phyloP scores from a whole-genome alignment of 2,113 vertebrate genomes.

The Morone saxatilis region DNA sequence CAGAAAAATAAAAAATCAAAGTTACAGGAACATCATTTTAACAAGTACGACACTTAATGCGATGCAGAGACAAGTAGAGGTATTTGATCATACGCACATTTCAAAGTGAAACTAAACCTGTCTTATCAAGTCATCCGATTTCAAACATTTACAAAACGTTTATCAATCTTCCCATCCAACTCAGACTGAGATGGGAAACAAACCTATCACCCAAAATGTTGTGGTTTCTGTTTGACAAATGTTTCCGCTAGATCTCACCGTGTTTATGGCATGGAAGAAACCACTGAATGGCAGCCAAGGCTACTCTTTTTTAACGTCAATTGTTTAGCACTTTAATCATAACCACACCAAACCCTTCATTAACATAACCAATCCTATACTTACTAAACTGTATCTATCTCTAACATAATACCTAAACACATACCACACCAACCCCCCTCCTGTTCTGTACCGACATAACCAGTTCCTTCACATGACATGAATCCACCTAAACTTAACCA shows the following conservation, averaged over 20 bases:
- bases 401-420: not conserved
- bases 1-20: constrained; percentile 25
- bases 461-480: not conserved
- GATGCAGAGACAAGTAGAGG: constrained; percentile 60
- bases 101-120: constrained; percentile 40
- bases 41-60: constrained; percentile 22
- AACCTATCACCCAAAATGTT: not conserved
- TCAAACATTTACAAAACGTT: constrained; percentile 2
- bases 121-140: constrained; percentile 11
- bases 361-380: not conserved
- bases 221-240: constrained; percentile 6
- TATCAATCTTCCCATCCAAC: not conserved
- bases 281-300: not conserved
- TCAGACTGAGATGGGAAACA: not conserved
- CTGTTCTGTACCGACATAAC: not conserved
- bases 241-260: not conserved
- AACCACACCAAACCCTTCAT: not conserved
- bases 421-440: no score
- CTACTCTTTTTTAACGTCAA: no score
- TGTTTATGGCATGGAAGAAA: constrained; percentile 49
- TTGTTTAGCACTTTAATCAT: not conserved
- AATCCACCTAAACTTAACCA: not conserved
- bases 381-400: not conserved
- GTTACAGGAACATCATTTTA: constrained; percentile 51
- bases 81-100: constrained; percentile 59